These are phyloP conservation scores for Martes martes DNA, from an alignment of 2,113 vertebrate genomes.

Conservation along the genomic window DNA sequence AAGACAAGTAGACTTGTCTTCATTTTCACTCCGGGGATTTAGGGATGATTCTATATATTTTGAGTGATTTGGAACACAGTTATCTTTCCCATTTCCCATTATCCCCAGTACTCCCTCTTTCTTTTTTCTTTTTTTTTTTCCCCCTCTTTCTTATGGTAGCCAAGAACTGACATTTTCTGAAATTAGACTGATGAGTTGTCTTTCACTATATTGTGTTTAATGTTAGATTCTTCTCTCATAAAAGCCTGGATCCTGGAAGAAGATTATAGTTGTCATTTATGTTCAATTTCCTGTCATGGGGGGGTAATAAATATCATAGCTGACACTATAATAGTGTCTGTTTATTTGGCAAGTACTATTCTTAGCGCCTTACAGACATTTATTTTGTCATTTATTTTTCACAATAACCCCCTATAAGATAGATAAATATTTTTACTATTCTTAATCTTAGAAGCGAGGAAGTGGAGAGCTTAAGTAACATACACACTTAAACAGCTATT, in stretches of 20 bases:
- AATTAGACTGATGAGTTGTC: not conserved
- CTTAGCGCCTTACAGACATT: not conserved
- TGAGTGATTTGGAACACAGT: not conserved
- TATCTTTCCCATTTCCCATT: not conserved
- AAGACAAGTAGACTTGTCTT: not conserved
- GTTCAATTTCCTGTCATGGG: not conserved
- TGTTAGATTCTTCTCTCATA: not conserved
- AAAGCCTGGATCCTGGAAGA: not conserved
- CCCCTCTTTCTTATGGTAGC: not conserved
- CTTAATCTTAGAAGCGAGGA: not conserved
- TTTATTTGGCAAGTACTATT: not conserved
- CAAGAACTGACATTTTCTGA: not conserved
- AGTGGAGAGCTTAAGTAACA: not conserved
- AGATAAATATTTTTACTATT: not conserved
- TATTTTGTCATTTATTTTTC: slow-evolving; percentile 2
- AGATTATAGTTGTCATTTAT: not conserved
- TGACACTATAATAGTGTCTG: not conserved
- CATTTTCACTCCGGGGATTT: not conserved
- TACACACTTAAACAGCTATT: not conserved
- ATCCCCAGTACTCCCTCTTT: not conserved
- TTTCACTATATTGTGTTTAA: not conserved
- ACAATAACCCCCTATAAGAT: not conserved
- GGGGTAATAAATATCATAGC: not conserved
- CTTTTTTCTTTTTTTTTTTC: not conserved
- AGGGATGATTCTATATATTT: not conserved